A percentile compares a stretch with the other conserved stretches of the same genome.
These are phyloP conservation scores for Ganaspis sp. DNA, from an alignment of 1,140 invertebrate species.

Conservation along the genomic window DNA sequence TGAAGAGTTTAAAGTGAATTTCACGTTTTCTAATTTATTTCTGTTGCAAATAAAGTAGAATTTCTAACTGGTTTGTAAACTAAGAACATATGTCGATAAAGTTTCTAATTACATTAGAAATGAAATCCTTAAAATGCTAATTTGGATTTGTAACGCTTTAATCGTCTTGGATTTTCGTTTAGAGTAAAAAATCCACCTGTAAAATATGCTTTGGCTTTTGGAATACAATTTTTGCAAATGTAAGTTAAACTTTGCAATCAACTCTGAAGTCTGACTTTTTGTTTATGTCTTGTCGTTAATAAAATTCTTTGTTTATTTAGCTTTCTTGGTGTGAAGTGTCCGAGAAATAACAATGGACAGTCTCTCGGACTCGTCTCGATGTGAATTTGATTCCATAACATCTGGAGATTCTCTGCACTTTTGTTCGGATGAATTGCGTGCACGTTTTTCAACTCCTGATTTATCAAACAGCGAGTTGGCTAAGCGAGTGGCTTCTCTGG, in stretches of 20 bases:
- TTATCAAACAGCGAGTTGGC: conserved; percentile 55
- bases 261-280: too few species aligned
- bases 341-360: conserved; percentile 58
- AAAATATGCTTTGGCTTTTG: too few species aligned
- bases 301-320: conserved; percentile 27
- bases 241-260: too few species aligned
- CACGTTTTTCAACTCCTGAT: conserved; percentile 56
- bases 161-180: background rate
- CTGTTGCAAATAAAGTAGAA: background rate
- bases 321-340: background rate
- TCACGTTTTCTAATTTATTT: background rate
- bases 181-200: too few species aligned
- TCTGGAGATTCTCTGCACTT: conserved; percentile 61
- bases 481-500: conserved; percentile 55
- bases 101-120: background rate
- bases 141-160: background rate
- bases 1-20: background rate
- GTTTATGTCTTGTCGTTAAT: background rate
- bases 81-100: background rate
- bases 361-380: conserved; percentile 59
- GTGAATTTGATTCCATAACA: conserved; percentile 58
- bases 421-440: conserved; percentile 59
- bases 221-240: too few species aligned
- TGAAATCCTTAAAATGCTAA: background rate
- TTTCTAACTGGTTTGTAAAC: background rate